Conservation (phyloP, 2,888 invertebrate genomes). For the Zeuzera pyrina region DNA sequence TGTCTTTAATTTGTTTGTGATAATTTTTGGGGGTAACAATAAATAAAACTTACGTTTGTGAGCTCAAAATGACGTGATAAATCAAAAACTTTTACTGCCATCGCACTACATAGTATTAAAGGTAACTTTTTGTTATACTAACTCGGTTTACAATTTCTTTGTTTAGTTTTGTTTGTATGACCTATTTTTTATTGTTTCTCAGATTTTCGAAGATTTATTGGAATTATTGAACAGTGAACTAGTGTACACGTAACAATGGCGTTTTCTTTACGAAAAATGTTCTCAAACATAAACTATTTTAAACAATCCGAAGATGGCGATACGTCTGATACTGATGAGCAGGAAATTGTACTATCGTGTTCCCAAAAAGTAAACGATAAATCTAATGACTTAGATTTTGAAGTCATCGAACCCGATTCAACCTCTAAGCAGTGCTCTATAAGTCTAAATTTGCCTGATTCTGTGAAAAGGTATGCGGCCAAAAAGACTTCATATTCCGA, state of each 20-base stretch:
- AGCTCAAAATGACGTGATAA: too few relatives aligned
- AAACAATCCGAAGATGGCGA: conserved; percentile 31
- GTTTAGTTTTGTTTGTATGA: neutral
- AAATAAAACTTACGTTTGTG: too few relatives aligned
- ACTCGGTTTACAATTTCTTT: too few relatives aligned
- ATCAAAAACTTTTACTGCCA: too few relatives aligned
- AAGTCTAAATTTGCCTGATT: conserved; percentile 34
- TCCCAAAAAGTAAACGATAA: too few relatives aligned
- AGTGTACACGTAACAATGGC: conserved; percentile 35
- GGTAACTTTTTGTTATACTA: too few relatives aligned
- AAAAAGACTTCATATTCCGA: conserved; percentile 54
- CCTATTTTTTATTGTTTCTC: neutral
- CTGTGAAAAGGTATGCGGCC: conserved; percentile 31
- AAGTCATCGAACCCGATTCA: conserved; percentile 45
- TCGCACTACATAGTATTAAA: too few relatives aligned
- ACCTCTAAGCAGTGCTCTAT: conserved; percentile 35
- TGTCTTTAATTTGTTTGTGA: too few relatives aligned
- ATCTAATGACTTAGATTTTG: conserved; percentile 20
- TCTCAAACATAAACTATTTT: conserved; percentile 60
- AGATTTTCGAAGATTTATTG: neutral
- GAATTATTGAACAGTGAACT: neutral
- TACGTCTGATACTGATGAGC: conserved; percentile 7
- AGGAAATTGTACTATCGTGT: too few relatives aligned
- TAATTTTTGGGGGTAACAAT: too few relatives aligned
- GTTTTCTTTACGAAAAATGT: conserved; percentile 58